A percentile compares a stretch with the other conserved stretches of the same genome.
These are phyloP conservation scores for Pachyseris speciosa DNA, from an alignment of 64 coral and sea anemone species.

Conservation along the genomic window DNA sequence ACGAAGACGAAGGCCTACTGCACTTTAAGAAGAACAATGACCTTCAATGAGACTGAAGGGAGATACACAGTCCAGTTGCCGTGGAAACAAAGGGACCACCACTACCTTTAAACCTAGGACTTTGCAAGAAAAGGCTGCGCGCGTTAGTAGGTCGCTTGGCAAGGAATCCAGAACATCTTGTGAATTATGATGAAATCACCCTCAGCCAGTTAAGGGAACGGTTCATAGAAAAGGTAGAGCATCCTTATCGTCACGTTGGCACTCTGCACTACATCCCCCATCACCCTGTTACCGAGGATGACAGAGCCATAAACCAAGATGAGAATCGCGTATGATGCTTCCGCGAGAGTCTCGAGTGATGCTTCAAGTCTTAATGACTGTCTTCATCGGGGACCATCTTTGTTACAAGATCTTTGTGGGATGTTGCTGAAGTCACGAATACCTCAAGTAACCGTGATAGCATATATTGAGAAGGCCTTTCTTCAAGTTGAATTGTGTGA, in stretches of 20 bases:
- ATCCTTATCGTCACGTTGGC: background rate
- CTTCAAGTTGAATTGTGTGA: too few relatives aligned
- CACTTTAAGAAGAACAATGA: too few relatives aligned
- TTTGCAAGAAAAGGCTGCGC: constrained; percentile 16
- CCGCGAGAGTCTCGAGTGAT: background rate
- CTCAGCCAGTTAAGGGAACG: constrained; percentile 32
- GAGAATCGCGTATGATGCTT: too few relatives aligned
- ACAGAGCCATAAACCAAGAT: constrained; percentile 36
- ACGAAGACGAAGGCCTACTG: too few relatives aligned
- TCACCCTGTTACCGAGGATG: constrained; percentile 46
- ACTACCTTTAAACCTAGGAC: constrained; percentile 11
- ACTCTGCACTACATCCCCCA: too few relatives aligned
- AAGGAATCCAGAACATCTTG: background rate
- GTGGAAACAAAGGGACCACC: too few relatives aligned
- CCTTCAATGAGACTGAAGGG: too few relatives aligned
- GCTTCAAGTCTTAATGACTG: constrained; percentile 45
- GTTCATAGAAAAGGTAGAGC: constrained; percentile 31
- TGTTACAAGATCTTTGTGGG: background rate
- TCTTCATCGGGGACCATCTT: constrained; percentile 24
- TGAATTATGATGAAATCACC: constrained; percentile 15
- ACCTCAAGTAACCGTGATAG: constrained; percentile 31
- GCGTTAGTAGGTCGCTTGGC: background rate
- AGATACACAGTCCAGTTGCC: too few relatives aligned
- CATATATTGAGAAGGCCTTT: constrained; percentile 2
- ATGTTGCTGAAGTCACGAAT: constrained; percentile 31